phyloP scores from a whole-genome alignment of 2,113 vertebrate species.

The Eira barbara region DNA sequence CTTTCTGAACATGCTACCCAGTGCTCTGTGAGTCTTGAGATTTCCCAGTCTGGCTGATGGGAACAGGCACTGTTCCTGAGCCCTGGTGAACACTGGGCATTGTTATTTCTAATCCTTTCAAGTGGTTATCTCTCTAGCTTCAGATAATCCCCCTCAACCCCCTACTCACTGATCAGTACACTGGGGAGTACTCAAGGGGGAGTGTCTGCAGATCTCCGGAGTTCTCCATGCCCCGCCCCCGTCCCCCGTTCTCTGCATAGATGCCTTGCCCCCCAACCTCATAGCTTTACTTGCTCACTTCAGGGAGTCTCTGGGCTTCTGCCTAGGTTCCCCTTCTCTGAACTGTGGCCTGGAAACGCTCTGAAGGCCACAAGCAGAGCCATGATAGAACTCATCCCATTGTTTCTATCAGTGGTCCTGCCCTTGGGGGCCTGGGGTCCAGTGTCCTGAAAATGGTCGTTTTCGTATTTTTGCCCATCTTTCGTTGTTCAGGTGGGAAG shows the following conservation, averaged over 20 bases:
- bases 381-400: background rate
- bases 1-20: background rate
- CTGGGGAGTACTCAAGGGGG: background rate
- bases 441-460: background rate
- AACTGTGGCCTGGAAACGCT: background rate
- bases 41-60: background rate
- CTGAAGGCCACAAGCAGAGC: background rate
- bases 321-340: background rate
- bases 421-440: background rate
- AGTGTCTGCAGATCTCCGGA: background rate
- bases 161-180: background rate
- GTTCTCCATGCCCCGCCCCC: background rate
- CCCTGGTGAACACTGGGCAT: background rate
- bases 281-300: background rate
- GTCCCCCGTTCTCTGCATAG: background rate
- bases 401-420: background rate
- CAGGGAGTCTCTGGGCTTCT: background rate
- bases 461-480: background rate
- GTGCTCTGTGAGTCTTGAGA: background rate
- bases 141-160: background rate
- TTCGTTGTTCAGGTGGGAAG: background rate
- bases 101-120: background rate
- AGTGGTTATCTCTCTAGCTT: background rate
- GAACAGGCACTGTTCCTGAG: background rate
- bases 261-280: background rate